Evolutionary conservation across 2,113 vertebrate species (phyloP).

Genomic region (Malurus cyaneus): DNA sequence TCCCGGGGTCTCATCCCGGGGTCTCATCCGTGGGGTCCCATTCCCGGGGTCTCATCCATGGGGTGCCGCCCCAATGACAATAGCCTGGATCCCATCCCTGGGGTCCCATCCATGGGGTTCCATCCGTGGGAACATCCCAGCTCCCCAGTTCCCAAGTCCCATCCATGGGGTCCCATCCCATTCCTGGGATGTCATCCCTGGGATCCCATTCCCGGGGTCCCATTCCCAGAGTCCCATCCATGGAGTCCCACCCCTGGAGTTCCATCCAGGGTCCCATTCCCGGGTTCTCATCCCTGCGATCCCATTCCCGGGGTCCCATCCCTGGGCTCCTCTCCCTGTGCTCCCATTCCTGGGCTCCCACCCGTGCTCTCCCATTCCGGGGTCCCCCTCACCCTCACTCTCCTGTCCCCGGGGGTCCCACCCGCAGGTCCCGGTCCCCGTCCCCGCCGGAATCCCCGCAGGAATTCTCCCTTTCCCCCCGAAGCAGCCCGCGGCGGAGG

Average conservation of each 20-base stretch:
- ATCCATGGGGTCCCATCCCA: accelerated
- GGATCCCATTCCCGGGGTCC: accelerated
- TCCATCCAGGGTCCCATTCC: no score
- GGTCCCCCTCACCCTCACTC: no score
- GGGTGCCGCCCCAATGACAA: no score
- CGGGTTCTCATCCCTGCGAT: no score
- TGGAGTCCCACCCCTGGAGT: neutral
- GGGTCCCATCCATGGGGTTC: neutral
- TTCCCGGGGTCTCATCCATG: accelerated
- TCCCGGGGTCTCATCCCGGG: accelerated
- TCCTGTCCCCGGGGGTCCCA: neutral
- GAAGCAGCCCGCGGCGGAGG: neutral
- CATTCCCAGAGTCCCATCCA: neutral
- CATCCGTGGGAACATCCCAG: accelerated
- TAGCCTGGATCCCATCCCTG: no score
- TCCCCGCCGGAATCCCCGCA: neutral
- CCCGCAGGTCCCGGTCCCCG: no score
- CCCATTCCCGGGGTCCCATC: no score
- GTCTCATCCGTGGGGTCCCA: no score
- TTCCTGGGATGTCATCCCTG: no score
- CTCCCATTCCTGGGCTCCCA: neutral
- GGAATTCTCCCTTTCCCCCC: neutral
- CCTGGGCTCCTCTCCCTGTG: accelerated
- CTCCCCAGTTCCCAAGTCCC: no score
- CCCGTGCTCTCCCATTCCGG: neutral